Conservation (phyloP, 1,140 invertebrate species). For the Leucophenga varia region DNA sequence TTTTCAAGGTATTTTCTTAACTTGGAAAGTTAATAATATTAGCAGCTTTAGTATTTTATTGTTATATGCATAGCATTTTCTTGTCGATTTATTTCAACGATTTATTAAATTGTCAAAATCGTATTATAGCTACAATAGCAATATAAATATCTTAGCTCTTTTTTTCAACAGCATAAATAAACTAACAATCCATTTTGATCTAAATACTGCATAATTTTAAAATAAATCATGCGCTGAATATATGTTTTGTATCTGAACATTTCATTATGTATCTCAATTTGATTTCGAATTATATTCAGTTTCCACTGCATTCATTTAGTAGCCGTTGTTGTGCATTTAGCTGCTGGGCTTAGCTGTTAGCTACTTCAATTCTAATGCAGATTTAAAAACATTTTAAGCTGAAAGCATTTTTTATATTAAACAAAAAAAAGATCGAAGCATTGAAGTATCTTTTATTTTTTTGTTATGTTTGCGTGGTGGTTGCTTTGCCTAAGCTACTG, state of each 20-base stretch:
- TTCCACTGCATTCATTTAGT: conserved; percentile 38
- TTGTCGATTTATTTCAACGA: conserved; percentile 36
- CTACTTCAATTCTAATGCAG: conserved; percentile 49
- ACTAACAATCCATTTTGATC: conserved; percentile 36
- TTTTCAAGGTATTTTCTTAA: conserved; percentile 39
- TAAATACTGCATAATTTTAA: conserved; percentile 53
- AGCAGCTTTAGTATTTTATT: conserved; percentile 51
- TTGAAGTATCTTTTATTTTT: too few species aligned
- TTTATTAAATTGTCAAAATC: conserved; percentile 53
- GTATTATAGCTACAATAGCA: conserved; percentile 24
- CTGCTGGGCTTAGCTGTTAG: conserved; percentile 4
- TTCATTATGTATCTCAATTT: conserved; percentile 13
- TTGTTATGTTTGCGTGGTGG: conserved; percentile 17
- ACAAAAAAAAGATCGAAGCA: too few species aligned
- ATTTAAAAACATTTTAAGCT: conserved; percentile 10
- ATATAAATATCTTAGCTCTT: conserved; percentile 8
- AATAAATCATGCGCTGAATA: conserved; percentile 48
- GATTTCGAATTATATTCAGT: conserved; percentile 7
- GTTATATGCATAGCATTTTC: conserved; percentile 43
- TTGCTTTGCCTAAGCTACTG: conserved; percentile 24
- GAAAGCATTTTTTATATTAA: too few species aligned
- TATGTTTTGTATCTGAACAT: conserved; percentile 27
- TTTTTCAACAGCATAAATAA: too few species aligned
- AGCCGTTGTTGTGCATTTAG: conserved; percentile 1
- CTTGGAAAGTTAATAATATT: conserved; percentile 51